These are phyloP conservation scores for Epinotia demarniana DNA, from an alignment of 2,888 invertebrate species.

Conservation along the genomic window DNA sequence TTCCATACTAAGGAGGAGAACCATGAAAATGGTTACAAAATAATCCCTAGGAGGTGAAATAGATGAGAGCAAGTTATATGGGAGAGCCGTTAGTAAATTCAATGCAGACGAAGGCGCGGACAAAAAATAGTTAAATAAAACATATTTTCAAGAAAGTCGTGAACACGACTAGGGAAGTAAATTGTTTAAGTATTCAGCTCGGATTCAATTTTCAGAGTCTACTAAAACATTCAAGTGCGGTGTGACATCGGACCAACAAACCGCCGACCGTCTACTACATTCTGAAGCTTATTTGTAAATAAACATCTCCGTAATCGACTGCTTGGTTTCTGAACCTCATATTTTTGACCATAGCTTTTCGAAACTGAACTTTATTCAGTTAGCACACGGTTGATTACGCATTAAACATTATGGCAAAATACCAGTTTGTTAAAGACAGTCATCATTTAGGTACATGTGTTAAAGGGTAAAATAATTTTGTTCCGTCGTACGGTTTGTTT, in stretches of 20 bases:
- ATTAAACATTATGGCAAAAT: background rate
- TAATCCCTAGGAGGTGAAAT: too few species aligned
- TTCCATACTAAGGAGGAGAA: too few species aligned
- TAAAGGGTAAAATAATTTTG: conserved; percentile 23
- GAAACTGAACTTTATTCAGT: background rate
- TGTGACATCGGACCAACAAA: conserved; percentile 25
- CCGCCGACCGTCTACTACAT: background rate
- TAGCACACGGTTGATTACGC: background rate
- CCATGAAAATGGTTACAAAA: too few species aligned
- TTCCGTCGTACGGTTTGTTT: conserved; percentile 6
- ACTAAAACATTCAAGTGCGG: conserved; percentile 34
- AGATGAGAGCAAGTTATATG: too few species aligned
- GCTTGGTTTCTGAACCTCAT: background rate
- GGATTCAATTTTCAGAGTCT: conserved; percentile 26
- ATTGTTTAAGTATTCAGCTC: conserved; percentile 2
- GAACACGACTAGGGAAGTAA: background rate
- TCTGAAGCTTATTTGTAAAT: conserved; percentile 28
- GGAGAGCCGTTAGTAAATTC: too few species aligned
- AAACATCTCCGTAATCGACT: conserved; percentile 11
- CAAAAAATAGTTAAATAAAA: background rate
- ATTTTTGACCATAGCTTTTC: background rate
- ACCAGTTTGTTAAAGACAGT: conserved; percentile 1
- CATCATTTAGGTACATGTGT: conserved; percentile 17
- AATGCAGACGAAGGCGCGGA: too few species aligned
- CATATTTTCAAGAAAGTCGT: background rate